These are phyloP conservation scores for Drosophila repleta DNA, from an alignment of 1,140 invertebrate genomes.

Conservation along the genomic window DNA sequence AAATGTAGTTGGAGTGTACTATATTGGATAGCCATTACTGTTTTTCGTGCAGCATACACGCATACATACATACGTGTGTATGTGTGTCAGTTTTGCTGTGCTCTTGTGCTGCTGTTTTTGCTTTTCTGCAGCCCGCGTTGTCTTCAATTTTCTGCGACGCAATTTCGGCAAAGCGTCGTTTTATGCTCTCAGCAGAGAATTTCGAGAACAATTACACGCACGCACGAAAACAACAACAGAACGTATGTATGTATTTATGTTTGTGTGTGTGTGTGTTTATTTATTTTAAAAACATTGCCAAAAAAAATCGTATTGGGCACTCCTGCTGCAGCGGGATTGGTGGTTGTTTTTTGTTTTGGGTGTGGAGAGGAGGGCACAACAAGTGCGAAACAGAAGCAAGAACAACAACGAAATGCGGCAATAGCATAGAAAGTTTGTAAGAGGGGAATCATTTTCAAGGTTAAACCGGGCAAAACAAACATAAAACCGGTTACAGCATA, in stretches of 20 bases:
- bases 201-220: constrained; percentile 30
- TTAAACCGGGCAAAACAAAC: constrained; percentile 82
- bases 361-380: constrained; percentile 50
- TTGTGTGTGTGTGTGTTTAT: too few relatives aligned
- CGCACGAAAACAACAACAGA: constrained; percentile 28
- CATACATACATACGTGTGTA: constrained; percentile 9
- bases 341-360: background rate
- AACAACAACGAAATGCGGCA: constrained; percentile 55
- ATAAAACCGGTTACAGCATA: constrained; percentile 80
- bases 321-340: background rate
- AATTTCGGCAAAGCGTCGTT: constrained; percentile 57
- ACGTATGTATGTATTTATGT: background rate
- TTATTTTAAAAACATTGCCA: constrained; percentile 24
- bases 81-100: constrained; percentile 21
- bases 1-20: too few relatives aligned
- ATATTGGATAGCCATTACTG: constrained; percentile 13
- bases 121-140: constrained; percentile 28
- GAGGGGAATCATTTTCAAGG: constrained; percentile 71
- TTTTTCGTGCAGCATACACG: constrained; percentile 28
- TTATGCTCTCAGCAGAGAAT: constrained; percentile 52
- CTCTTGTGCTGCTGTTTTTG: constrained; percentile 6
- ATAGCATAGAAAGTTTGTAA: constrained; percentile 78
- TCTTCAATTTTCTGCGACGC: constrained; percentile 66
- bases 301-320: background rate
- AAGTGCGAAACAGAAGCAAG: constrained; percentile 61